phyloP scores from a whole-genome alignment of 1,140 invertebrate species.

The Chlorops oryzae region DNA sequence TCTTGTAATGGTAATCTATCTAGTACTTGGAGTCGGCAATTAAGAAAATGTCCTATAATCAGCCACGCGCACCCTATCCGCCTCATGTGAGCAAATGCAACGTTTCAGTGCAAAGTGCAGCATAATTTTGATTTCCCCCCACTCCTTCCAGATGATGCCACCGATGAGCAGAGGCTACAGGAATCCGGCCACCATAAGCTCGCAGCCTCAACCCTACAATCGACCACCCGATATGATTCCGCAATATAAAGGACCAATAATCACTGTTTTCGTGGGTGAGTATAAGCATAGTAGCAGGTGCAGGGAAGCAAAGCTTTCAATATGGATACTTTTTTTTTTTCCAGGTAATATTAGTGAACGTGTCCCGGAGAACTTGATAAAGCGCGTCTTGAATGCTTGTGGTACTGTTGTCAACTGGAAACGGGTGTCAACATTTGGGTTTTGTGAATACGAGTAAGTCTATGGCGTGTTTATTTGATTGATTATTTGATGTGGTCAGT shows the following conservation, averaged over 20 bases:
- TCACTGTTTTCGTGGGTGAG: slow-evolving; percentile 88
- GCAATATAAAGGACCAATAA: slow-evolving; percentile 68
- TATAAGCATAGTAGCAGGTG: slow-evolving; percentile 11
- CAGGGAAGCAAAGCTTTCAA: slow-evolving; percentile 1
- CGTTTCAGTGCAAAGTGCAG: too few relatives aligned
- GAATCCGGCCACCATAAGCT: slow-evolving; percentile 45
- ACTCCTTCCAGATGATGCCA: slow-evolving; percentile 49
- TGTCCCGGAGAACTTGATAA: slow-evolving; percentile 90
- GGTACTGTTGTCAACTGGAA: slow-evolving; percentile 96
- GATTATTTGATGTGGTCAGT: not conserved
- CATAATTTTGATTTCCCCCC: not conserved
- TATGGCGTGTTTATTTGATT: not conserved
- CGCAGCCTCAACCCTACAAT: slow-evolving; percentile 44
- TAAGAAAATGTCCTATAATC: too few relatives aligned
- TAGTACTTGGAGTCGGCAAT: too few relatives aligned
- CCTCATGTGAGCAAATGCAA: too few relatives aligned
- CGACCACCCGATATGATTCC: slow-evolving; percentile 37
- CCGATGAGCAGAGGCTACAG: slow-evolving; percentile 47
- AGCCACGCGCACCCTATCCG: slow-evolving; percentile 54
- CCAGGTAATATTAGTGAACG: slow-evolving; percentile 92
- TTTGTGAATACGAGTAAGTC: slow-evolving; percentile 75
- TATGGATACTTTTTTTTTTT: slow-evolving; percentile 16
- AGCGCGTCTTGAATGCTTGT: slow-evolving; percentile 83
- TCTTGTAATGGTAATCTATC: too few relatives aligned
- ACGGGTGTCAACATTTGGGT: slow-evolving; percentile 95